A percentile compares a stretch with the other conserved stretches of the same genome.
phyloP scores from a whole-genome alignment of 2,113 vertebrate species.

The Engystomops pustulosus region DNA sequence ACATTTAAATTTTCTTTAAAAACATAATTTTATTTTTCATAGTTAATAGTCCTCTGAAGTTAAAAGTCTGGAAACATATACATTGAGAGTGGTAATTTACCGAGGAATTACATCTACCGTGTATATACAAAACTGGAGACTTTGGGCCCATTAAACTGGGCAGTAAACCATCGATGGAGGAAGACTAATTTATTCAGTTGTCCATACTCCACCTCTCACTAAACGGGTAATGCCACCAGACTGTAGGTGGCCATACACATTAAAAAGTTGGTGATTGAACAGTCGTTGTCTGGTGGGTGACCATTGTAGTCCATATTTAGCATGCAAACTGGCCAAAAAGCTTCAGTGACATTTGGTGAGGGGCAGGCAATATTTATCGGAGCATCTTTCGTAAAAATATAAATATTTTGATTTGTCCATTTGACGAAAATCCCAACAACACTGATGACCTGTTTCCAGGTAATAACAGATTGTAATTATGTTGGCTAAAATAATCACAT shows the following conservation, averaged over 20 bases:
- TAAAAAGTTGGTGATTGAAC: no score
- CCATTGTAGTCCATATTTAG: no score
- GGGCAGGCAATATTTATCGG: no score
- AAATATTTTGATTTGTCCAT: no score
- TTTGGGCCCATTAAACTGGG: constrained; percentile 19
- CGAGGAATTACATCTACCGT: not conserved
- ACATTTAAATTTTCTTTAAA: not conserved
- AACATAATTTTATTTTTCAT: not conserved
- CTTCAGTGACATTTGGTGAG: no score
- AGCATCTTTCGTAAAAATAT: no score
- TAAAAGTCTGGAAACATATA: not conserved
- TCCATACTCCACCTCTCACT: not conserved
- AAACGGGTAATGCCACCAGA: not conserved
- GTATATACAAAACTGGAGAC: not conserved
- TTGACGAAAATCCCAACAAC: no score
- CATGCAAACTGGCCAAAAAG: no score
- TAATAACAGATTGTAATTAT: no score
- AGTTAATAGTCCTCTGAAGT: not conserved
- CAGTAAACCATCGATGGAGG: not conserved
- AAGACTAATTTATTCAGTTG: not conserved
- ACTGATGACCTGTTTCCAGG: no score
- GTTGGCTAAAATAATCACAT: no score
- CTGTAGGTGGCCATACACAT: not conserved
- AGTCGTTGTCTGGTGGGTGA: no score
- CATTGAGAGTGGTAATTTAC: not conserved